phyloP scores from a whole-genome alignment of 2,888 invertebrate species.

The Eilema caniola region DNA sequence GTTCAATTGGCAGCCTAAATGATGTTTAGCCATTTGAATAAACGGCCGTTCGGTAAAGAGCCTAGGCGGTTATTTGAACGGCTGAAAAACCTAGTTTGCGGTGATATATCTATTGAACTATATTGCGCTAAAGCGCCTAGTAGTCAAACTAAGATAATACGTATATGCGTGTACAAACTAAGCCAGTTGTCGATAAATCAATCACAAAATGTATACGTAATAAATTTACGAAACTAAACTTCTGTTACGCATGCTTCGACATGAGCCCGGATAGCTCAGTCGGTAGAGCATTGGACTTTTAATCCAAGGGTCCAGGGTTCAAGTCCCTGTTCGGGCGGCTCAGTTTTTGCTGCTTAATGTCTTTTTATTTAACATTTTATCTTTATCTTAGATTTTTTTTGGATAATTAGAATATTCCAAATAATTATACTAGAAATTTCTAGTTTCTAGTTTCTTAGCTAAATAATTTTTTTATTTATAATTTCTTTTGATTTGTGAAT shows the following conservation, averaged over 20 bases:
- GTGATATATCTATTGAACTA: too few species aligned
- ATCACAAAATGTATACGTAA: not conserved
- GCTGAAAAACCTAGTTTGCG: too few species aligned
- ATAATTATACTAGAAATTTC: not conserved
- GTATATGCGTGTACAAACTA: not conserved
- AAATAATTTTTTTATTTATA: not conserved
- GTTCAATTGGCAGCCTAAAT: too few species aligned
- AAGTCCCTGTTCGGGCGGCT: constrained; percentile 87
- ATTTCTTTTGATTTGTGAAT: not conserved
- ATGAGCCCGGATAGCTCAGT: constrained; percentile 87
- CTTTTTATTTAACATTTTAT: not conserved
- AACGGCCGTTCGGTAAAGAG: too few species aligned
- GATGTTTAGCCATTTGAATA: too few species aligned
- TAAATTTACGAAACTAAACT: constrained; percentile 15
- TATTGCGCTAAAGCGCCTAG: too few species aligned
- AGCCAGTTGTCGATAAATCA: not conserved
- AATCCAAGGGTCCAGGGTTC: constrained; percentile 88
- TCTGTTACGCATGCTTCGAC: fast-evolving
- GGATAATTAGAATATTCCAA: not conserved
- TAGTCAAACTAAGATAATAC: not conserved
- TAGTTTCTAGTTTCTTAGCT: not conserved
- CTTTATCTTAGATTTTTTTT: too few species aligned
- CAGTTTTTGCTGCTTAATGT: constrained; percentile 40
- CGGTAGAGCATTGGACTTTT: constrained; percentile 88
- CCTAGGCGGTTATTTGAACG: too few species aligned